A percentile compares a stretch with the other conserved stretches of the same genome.
Conservation (phyloP, 2,113 vertebrate species). For the Paradisaea rubra region DNA sequence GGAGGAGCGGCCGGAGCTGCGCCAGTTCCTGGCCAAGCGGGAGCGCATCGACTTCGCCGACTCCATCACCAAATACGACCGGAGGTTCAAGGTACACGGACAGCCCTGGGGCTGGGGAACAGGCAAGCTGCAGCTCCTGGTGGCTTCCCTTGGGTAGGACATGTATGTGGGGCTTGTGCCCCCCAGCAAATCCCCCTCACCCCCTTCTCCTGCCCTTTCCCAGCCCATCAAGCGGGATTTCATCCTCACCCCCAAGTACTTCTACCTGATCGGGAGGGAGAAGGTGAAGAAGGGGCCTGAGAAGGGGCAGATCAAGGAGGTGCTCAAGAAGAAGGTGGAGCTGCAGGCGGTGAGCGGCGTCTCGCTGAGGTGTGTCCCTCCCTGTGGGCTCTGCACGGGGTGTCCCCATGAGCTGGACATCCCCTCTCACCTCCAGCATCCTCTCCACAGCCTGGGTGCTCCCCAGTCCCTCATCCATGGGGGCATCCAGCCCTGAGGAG, state of each 20-base stretch:
- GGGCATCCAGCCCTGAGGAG: background rate
- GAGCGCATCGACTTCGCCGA: conserved; percentile 91
- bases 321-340: conserved; percentile 92
- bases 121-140: background rate
- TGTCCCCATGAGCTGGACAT: accelerated
- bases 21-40: conserved; percentile 90
- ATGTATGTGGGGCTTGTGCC: accelerated
- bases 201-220: background rate
- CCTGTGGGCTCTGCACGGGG: accelerated
- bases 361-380: conserved; percentile 77
- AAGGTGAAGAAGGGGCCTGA: conserved; percentile 95
- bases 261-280: conserved; percentile 93
- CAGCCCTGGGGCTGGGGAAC: too few species aligned
- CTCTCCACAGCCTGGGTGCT: background rate
- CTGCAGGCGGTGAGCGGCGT: conserved; percentile 76
- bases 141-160: background rate
- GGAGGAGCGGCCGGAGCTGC: conserved; percentile 89
- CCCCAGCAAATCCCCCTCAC: background rate
- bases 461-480: background rate
- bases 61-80: conserved; percentile 91
- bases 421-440: background rate
- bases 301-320: conserved; percentile 92
- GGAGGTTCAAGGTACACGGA: conserved; percentile 88
- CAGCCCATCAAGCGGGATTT: conserved; percentile 93
- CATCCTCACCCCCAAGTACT: conserved; percentile 88